These are phyloP conservation scores for Anthopleura sola DNA, from an alignment of 64 coral and sea anemone genomes.

Conservation along the genomic window DNA sequence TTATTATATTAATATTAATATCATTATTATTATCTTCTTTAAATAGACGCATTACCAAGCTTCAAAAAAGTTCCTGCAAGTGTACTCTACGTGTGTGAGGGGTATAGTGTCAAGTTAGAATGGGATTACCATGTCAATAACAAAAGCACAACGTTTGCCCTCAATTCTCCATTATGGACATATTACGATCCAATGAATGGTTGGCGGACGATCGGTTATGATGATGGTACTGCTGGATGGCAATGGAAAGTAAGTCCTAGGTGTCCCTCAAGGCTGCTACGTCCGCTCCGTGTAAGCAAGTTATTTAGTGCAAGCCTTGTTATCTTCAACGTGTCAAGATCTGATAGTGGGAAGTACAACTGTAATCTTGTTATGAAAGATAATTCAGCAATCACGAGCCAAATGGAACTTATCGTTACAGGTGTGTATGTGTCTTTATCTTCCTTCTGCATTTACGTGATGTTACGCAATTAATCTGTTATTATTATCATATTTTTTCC, in stretches of 20 bases:
- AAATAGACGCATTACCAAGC: not conserved
- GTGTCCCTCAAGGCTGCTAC: not conserved
- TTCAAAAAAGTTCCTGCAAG: not conserved
- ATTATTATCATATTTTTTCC: too few relatives aligned
- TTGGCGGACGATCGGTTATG: not conserved
- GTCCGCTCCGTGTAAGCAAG: not conserved
- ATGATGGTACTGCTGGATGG: not conserved
- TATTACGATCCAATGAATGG: not conserved
- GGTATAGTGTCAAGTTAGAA: not conserved
- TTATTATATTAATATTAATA: too few relatives aligned
- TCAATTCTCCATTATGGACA: not conserved
- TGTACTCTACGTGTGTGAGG: not conserved
- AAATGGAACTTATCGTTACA: constrained; percentile 3
- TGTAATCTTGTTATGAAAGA: not conserved
- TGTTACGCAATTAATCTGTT: too few relatives aligned
- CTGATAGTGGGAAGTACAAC: not conserved
- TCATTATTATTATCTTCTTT: too few relatives aligned
- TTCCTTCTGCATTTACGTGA: too few relatives aligned
- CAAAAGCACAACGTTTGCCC: not conserved
- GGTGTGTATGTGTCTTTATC: too few relatives aligned
- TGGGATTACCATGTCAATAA: not conserved
- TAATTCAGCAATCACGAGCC: not conserved
- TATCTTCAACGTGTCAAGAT: not conserved
- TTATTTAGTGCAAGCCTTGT: not conserved
- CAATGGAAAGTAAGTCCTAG: not conserved